These are phyloP conservation scores for Psettodes erumei DNA, from an alignment of 2,113 vertebrate species.

Conservation along the genomic window DNA sequence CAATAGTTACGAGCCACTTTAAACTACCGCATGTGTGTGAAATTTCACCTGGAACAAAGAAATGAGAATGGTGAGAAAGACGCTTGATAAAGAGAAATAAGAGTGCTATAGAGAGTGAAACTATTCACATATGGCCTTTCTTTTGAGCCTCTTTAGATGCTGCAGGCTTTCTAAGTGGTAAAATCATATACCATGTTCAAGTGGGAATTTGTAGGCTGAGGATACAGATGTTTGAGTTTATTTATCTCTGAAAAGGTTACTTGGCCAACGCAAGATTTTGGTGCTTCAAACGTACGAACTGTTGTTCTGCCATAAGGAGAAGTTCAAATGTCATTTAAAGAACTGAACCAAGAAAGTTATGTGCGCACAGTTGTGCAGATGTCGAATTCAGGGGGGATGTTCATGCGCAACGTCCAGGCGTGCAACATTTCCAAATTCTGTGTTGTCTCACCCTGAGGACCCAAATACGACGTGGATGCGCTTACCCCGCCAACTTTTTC, in stretches of 20 bases:
- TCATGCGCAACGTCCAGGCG: no score
- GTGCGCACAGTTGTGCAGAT: no score
- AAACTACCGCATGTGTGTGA: not conserved
- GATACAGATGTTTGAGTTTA: not conserved
- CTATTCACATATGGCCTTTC: not conserved
- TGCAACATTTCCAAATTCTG: not conserved
- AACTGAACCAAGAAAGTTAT: no score
- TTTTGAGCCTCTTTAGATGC: conserved; percentile 6
- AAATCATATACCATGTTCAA: conserved; percentile 6
- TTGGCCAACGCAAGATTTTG: not conserved
- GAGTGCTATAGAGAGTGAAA: not conserved
- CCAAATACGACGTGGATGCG: conserved; percentile 8
- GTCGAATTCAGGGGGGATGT: no score
- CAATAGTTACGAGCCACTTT: not conserved
- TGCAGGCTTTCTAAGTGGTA: not conserved
- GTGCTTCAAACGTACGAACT: not conserved
- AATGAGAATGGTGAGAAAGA: not conserved
- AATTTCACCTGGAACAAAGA: not conserved
- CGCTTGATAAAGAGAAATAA: no score
- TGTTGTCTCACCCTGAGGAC: not conserved
- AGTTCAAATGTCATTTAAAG: not conserved
- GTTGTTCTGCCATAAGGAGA: not conserved
- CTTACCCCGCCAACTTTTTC: conserved; percentile 96
- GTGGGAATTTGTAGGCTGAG: not conserved
- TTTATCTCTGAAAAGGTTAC: conserved; percentile 14